Conservation (phyloP, 2,113 vertebrate genomes). For the Daubentonia madagascariensis region DNA sequence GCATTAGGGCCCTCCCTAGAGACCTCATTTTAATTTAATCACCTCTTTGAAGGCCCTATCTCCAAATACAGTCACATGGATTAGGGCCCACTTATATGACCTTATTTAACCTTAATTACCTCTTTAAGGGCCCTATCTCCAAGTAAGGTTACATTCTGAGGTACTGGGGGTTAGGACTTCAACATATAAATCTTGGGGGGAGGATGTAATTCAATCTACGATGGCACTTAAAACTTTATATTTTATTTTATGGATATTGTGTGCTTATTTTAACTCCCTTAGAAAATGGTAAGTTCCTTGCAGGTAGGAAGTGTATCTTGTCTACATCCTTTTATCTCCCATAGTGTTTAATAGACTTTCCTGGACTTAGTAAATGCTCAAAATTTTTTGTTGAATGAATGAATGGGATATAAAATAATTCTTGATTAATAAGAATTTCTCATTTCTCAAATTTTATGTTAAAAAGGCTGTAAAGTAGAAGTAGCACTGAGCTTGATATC, state of each 20-base stretch:
- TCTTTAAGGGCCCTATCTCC: background rate
- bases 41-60: background rate
- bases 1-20: background rate
- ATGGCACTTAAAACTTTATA: background rate
- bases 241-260: background rate
- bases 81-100: background rate
- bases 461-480: background rate
- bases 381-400: background rate
- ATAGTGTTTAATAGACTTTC: background rate
- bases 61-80: background rate
- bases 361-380: background rate
- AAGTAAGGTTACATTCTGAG: background rate
- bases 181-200: background rate
- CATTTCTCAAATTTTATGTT: background rate
- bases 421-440: slow-evolving; percentile 2
- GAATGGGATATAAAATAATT: background rate
- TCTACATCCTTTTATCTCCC: background rate
- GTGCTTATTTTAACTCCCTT: background rate
- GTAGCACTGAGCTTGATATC: background rate
- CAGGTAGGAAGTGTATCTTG: background rate
- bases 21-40: background rate
- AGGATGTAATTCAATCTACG: background rate
- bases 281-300: background rate
- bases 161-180: background rate
- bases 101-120: background rate